These are phyloP conservation scores for Nephotettix cincticeps DNA, from an alignment of 1,140 invertebrate species.

Conservation along the genomic window DNA sequence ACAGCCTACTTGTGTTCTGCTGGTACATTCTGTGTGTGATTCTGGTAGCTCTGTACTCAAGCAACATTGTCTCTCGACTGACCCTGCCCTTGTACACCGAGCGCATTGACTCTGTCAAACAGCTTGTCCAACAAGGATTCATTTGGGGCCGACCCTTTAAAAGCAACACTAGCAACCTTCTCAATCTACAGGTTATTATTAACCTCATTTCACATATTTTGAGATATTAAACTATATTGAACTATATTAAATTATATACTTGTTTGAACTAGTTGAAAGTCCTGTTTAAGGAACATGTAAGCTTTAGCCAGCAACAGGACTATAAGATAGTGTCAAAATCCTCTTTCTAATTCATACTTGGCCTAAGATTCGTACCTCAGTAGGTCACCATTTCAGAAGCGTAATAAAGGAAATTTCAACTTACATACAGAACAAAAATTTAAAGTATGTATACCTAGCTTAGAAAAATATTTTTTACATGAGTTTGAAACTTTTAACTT, in stretches of 20 bases:
- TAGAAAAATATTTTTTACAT: not conserved
- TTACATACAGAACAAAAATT: not conserved
- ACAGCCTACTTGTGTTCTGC: not conserved
- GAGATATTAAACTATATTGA: not conserved
- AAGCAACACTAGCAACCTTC: not conserved
- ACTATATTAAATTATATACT: not conserved
- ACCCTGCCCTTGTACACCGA: not conserved
- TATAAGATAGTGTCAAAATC: no score
- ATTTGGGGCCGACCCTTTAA: not conserved
- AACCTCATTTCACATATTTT: not conserved
- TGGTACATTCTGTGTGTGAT: not conserved
- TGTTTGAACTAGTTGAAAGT: no score
- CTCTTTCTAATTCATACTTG: no score
- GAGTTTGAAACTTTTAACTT: no score
- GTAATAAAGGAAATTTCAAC: not conserved
- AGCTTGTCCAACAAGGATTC: not conserved
- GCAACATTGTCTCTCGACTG: not conserved
- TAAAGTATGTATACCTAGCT: not conserved
- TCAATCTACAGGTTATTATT: not conserved
- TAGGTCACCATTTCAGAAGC: not conserved
- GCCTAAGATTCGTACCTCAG: not conserved
- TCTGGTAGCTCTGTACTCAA: not conserved
- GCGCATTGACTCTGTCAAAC: not conserved
- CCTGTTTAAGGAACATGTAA: no score
- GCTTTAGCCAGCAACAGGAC: no score